Percentiles rank a stretch among this genome's conserved stretches.
These are phyloP conservation scores for Nilaparvata lugens DNA, from an alignment of 1,140 invertebrate genomes.

Conservation along the genomic window DNA sequence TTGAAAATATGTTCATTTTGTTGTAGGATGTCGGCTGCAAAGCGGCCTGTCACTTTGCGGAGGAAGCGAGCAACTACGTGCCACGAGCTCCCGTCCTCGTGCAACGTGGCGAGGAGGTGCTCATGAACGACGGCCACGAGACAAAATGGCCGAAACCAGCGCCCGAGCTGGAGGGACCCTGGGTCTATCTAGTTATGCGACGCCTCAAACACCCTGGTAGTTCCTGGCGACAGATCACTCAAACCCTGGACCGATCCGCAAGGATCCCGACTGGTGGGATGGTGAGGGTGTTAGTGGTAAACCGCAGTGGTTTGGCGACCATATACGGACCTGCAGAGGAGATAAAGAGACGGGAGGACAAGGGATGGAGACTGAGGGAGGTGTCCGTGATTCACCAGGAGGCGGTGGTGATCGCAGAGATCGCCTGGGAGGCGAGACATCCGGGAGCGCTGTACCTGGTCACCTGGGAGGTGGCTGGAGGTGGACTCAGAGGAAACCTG, in stretches of 20 bases:
- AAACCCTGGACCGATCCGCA: conserved; percentile 48
- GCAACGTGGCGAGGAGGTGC: conserved; percentile 52
- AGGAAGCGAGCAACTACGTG: conserved; percentile 42
- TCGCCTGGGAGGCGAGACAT: conserved; percentile 55
- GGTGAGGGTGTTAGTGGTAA: conserved; percentile 53
- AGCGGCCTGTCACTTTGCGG: conserved; percentile 55
- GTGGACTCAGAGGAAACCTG: conserved; percentile 65
- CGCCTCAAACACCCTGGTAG: conserved; percentile 38
- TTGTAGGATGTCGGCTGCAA: conserved; percentile 59
- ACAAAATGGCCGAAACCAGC: conserved; percentile 44
- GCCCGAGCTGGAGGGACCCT: conserved; percentile 28
- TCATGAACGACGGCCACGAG: conserved; percentile 37
- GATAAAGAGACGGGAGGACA: background rate
- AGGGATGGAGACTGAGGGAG: conserved; percentile 49
- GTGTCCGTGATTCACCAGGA: conserved; percentile 58
- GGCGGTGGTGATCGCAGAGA: conserved; percentile 57
- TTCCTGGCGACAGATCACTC: conserved; percentile 24
- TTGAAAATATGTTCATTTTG: no score
- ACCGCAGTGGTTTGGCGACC: conserved; percentile 51
- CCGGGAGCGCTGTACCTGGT: conserved; percentile 52
- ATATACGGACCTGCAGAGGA: conserved; percentile 46
- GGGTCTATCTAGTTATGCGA: conserved; percentile 59
- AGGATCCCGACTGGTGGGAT: conserved; percentile 47
- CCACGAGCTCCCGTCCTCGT: conserved; percentile 54
- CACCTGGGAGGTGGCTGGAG: conserved; percentile 69